phyloP scores from a whole-genome alignment of 1,140 invertebrate species.

The Chironomus striatipennis region DNA sequence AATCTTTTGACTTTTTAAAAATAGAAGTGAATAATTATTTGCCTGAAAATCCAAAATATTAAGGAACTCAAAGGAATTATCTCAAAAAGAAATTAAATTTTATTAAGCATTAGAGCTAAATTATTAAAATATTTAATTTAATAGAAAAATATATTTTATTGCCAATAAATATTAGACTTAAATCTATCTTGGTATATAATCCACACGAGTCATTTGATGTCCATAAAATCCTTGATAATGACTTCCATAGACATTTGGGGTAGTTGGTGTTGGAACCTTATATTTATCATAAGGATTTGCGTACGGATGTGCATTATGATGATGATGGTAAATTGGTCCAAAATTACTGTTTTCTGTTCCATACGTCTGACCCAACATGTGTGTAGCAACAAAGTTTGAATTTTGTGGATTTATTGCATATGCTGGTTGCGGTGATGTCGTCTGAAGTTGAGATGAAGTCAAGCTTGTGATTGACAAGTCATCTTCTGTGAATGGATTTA shows the following conservation, averaged over 20 bases:
- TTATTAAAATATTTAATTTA: neutral
- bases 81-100: no score
- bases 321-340: slow-evolving; percentile 44
- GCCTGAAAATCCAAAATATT: no score
- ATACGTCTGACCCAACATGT: slow-evolving; percentile 40
- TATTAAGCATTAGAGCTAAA: neutral
- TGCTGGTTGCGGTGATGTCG: neutral
- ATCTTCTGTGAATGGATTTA: slow-evolving; percentile 19
- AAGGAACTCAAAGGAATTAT: no score
- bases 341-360: slow-evolving; percentile 43
- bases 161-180: neutral
- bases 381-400: neutral
- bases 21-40: no score
- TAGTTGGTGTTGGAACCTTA: slow-evolving; percentile 30
- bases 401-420: neutral
- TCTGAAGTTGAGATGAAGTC: slow-evolving; percentile 22
- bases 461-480: neutral
- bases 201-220: slow-evolving; percentile 12
- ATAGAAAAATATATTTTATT: neutral
- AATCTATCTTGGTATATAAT: slow-evolving; percentile 10
- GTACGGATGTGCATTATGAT: slow-evolving; percentile 32
- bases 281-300: slow-evolving; percentile 38
- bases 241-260: neutral
- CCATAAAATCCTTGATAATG: slow-evolving; percentile 19
- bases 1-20: neutral